phyloP scores from a whole-genome alignment of 2,888 invertebrate genomes.

The Axea sp. region DNA sequence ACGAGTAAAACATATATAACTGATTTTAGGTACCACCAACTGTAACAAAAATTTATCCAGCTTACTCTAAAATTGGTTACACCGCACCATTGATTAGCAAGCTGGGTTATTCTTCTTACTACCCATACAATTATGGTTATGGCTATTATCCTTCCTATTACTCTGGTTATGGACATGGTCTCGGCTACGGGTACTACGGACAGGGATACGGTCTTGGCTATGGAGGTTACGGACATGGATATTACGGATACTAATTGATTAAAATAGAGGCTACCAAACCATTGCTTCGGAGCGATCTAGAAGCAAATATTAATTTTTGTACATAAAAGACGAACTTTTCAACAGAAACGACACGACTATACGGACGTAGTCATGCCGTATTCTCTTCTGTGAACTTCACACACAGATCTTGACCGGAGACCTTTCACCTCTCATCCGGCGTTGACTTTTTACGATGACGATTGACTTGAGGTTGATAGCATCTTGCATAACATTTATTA shows the following conservation, averaged over 20 bases:
- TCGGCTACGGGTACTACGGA: slow-evolving; percentile 63
- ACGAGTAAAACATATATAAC: neutral
- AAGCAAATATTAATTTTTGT: slow-evolving; percentile 45
- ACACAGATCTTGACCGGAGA: neutral
- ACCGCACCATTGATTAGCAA: slow-evolving; percentile 67
- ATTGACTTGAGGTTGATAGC: slow-evolving; percentile 41
- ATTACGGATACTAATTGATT: slow-evolving; percentile 24
- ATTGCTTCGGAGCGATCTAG: slow-evolving; percentile 2
- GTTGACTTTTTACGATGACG: slow-evolving; percentile 5
- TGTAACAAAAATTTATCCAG: slow-evolving; percentile 67
- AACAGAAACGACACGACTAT: slow-evolving; percentile 18
- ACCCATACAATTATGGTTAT: slow-evolving; percentile 56
- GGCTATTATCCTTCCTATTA: slow-evolving; percentile 66
- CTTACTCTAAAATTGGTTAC: slow-evolving; percentile 67
- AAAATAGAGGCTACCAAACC: slow-evolving; percentile 52
- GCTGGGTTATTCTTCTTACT: slow-evolving; percentile 68
- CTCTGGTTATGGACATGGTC: slow-evolving; percentile 59
- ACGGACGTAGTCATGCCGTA: slow-evolving; percentile 1
- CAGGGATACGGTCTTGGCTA: slow-evolving; percentile 69
- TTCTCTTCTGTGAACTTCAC: neutral
- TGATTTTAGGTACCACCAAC: slow-evolving; percentile 64
- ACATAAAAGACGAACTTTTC: slow-evolving; percentile 40
- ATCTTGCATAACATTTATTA: slow-evolving; percentile 47
- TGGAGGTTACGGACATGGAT: slow-evolving; percentile 62
- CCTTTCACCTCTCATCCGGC: slow-evolving; percentile 24